A percentile compares a stretch with the other conserved stretches of the same genome.
These are phyloP conservation scores for Halictus rubicundus DNA, from an alignment of 1,140 invertebrate species.

Conservation along the genomic window DNA sequence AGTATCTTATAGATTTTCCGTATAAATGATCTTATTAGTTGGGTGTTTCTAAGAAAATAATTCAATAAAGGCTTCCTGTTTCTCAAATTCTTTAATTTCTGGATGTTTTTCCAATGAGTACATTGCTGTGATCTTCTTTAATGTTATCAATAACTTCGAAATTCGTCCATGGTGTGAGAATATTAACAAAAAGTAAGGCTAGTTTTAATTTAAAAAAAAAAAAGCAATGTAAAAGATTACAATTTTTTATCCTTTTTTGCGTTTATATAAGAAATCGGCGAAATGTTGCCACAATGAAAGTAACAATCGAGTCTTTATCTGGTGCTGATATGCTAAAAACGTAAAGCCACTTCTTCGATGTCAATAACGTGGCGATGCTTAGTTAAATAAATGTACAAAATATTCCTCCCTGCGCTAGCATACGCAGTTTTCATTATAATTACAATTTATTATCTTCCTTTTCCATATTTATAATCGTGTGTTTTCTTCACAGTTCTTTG, in stretches of 20 bases:
- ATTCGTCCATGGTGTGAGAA: conserved; percentile 49
- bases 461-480: conserved; percentile 66
- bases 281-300: conserved; percentile 40
- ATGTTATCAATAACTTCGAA: conserved; percentile 32
- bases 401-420: conserved; percentile 68
- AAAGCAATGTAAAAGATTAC: conserved; percentile 68
- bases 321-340: conserved; percentile 64
- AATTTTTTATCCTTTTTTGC: conserved; percentile 35
- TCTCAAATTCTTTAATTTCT: conserved; percentile 61
- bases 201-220: conserved; percentile 52
- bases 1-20: not conserved
- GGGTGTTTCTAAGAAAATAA: not conserved
- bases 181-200: conserved; percentile 52
- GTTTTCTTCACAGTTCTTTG: conserved; percentile 62
- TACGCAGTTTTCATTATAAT: conserved; percentile 65
- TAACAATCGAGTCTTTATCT: conserved; percentile 60
- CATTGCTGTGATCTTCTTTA: conserved; percentile 54
- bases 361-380: conserved; percentile 60
- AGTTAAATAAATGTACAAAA: conserved; percentile 79
- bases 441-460: conserved; percentile 72
- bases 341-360: conserved; percentile 64
- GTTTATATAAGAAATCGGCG: conserved; percentile 36
- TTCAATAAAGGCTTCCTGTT: conserved; percentile 25
- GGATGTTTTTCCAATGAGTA: conserved; percentile 55
- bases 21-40: not conserved